Conservation (phyloP, 2,888 invertebrate species). For the Heteromyza rotundicornis region DNA sequence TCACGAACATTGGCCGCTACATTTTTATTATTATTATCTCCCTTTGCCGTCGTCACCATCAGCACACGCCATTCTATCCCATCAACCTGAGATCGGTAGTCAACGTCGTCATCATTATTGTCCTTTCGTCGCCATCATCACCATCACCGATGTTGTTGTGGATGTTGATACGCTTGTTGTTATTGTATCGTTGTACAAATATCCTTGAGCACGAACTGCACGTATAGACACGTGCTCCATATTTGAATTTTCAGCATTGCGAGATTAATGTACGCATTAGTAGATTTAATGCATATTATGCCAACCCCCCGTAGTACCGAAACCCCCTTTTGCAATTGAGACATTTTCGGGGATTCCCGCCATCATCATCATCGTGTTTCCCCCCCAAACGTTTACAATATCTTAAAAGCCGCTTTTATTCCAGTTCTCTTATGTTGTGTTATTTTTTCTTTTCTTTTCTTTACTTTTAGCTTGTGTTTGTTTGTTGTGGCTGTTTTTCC, state of each 20-base stretch:
- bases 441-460: background rate
- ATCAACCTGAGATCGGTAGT: background rate
- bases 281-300: conserved; percentile 59
- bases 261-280: conserved; percentile 62
- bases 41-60: background rate
- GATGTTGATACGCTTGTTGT: conserved; percentile 11
- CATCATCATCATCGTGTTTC: conserved; percentile 2
- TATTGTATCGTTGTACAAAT: conserved; percentile 45
- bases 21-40: too few species aligned
- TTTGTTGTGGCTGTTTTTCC: background rate
- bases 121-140: conserved; percentile 36
- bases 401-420: conserved; percentile 27
- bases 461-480: too few species aligned
- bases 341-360: conserved; percentile 50
- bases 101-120: conserved; percentile 29
- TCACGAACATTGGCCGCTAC: conserved; percentile 15
- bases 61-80: background rate
- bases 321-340: conserved; percentile 39
- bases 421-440: conserved; percentile 4
- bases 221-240: conserved; percentile 50
- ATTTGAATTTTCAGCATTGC: conserved; percentile 47
- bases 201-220: conserved; percentile 54
- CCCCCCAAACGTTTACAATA: conserved; percentile 1
- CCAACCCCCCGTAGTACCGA: conserved; percentile 18
- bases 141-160: conserved; percentile 12